These are phyloP conservation scores for Eristalinus sepulchralis DNA, from an alignment of 2,888 invertebrate genomes.

Conservation along the genomic window DNA sequence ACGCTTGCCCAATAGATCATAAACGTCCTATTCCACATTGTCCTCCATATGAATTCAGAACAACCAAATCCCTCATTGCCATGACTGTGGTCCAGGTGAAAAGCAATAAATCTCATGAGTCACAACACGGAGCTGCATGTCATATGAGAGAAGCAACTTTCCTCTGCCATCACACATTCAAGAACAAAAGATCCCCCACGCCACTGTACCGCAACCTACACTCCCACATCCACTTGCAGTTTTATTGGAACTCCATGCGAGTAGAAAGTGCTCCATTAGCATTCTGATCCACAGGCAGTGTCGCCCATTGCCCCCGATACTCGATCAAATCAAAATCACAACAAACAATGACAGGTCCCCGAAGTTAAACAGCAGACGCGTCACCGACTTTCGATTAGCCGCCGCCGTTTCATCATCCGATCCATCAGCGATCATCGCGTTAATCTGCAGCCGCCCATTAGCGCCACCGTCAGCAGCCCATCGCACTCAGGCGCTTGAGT, in stretches of 20 bases:
- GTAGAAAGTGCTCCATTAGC: neutral
- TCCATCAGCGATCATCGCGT: neutral
- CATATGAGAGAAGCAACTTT: too few relatives aligned
- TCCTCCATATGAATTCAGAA: too few relatives aligned
- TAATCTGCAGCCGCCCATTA: constrained; percentile 5
- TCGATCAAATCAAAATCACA: neutral
- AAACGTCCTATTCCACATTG: too few relatives aligned
- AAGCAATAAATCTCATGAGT: too few relatives aligned
- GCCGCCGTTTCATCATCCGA: neutral
- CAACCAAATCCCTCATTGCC: too few relatives aligned
- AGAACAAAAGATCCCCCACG: neutral
- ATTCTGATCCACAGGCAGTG: neutral
- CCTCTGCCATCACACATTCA: neutral
- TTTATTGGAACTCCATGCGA: neutral
- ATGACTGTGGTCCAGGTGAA: too few relatives aligned
- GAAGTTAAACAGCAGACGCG: neutral
- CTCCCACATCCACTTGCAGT: neutral
- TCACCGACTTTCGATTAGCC: neutral
- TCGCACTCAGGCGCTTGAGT: constrained; percentile 1
- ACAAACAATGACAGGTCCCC: neutral
- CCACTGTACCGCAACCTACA: neutral
- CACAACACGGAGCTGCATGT: too few relatives aligned
- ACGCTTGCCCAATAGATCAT: too few relatives aligned
- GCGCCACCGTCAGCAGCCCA: neutral
- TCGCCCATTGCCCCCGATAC: neutral